These are phyloP conservation scores for Stenichneumon culpator DNA, from an alignment of 2,888 invertebrate species.

Conservation along the genomic window DNA sequence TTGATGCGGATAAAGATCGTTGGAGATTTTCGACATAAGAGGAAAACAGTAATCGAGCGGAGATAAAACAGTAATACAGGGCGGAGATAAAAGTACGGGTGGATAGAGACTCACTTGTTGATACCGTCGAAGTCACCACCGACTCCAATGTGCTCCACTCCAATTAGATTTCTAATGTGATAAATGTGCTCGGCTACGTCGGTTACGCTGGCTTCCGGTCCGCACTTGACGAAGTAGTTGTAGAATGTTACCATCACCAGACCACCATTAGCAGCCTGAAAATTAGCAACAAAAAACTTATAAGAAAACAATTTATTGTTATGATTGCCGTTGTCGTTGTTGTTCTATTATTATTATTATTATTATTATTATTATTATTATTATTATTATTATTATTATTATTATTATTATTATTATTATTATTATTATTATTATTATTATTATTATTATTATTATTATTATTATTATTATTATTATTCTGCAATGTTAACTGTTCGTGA, in stretches of 20 bases:
- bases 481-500: not conserved
- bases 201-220: conserved; percentile 91
- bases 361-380: too few relatives aligned
- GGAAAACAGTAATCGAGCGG: conserved; percentile 21
- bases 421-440: not conserved
- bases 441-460: not conserved
- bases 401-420: too few relatives aligned
- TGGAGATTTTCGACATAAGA: not conserved
- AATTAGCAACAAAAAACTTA: conserved; percentile 8
- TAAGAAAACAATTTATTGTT: not conserved
- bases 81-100: not conserved
- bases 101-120: conserved; percentile 86
- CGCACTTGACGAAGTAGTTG: conserved; percentile 94
- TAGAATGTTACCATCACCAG: conserved; percentile 98
- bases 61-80: not conserved
- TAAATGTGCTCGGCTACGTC: conserved; percentile 91
- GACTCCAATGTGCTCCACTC: conserved; percentile 88
- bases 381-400: too few relatives aligned
- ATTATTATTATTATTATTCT: not conserved
- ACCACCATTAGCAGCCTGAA: conserved; percentile 91
- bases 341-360: too few relatives aligned
- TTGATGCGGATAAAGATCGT: not conserved
- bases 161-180: conserved; percentile 88
- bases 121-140: conserved; percentile 89
- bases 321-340: not conserved